phyloP scores from a whole-genome alignment of 1,140 invertebrate species.

The Eufriesea mexicana region DNA sequence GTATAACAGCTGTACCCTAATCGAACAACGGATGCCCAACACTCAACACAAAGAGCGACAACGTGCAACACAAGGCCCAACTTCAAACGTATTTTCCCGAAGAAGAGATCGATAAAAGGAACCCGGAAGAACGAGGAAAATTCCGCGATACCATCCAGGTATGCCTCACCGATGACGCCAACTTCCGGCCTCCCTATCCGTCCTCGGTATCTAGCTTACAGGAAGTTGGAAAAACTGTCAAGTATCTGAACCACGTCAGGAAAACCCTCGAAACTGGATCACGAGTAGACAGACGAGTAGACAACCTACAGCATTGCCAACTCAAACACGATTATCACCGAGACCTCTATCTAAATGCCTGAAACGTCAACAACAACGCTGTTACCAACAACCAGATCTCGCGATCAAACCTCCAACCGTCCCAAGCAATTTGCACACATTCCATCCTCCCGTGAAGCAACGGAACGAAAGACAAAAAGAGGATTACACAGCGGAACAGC shows the following conservation, averaged over 20 bases:
- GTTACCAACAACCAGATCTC: too few species aligned
- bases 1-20: too few species aligned
- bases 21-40: neutral
- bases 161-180: conserved; percentile 26
- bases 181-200: conserved; percentile 64
- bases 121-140: conserved; percentile 1
- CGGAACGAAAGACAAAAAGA: too few species aligned
- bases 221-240: neutral
- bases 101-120: neutral
- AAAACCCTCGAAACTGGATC: neutral
- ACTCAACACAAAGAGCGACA: neutral
- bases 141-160: conserved; percentile 21
- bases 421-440: too few species aligned
- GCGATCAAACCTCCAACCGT: too few species aligned
- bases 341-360: too few species aligned
- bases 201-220: conserved; percentile 34
- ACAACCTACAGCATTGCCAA: too few species aligned
- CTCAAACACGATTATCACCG: too few species aligned
- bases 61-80: neutral
- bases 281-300: neutral
- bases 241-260: neutral
- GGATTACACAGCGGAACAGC: too few species aligned
- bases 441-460: too few species aligned
- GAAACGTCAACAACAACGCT: too few species aligned
- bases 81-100: neutral